These are phyloP conservation scores for Bubalus kerabau DNA, from an alignment of 2,113 vertebrate species.

Conservation along the genomic window DNA sequence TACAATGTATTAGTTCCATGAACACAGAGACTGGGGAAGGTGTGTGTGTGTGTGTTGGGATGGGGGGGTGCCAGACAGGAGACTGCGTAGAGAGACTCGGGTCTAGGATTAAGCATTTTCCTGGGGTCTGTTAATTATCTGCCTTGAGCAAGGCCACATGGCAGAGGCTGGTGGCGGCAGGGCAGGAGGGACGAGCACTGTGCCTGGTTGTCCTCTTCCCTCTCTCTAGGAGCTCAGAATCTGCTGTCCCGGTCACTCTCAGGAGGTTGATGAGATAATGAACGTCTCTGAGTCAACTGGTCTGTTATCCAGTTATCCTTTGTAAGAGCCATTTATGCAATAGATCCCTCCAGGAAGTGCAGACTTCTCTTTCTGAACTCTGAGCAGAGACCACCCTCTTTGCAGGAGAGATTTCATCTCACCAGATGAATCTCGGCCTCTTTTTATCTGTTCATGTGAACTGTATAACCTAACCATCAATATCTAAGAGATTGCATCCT, in stretches of 20 bases:
- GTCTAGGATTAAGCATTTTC: background rate
- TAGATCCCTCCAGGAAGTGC: background rate
- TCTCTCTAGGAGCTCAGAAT: background rate
- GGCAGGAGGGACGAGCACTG: accelerated
- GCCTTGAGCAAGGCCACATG: background rate
- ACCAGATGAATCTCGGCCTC: background rate
- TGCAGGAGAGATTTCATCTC: background rate
- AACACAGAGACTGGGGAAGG: background rate
- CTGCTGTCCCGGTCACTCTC: background rate
- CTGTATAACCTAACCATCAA: background rate
- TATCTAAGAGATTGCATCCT: background rate
- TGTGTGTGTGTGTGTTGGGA: background rate
- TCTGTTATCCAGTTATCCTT: background rate
- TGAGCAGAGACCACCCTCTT: background rate
- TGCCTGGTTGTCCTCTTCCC: background rate
- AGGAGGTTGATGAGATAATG: background rate
- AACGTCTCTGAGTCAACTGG: background rate
- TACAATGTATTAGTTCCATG: background rate
- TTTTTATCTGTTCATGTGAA: background rate
- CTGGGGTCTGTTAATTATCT: background rate
- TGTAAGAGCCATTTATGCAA: background rate
- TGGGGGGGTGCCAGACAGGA: background rate
- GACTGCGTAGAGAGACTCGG: too few species aligned
- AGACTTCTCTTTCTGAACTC: background rate
- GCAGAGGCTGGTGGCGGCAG: background rate